Percentiles rank a stretch among this genome's conserved stretches.
phyloP scores from a whole-genome alignment of 2,797 vertebrate species.

The Etheostoma perlongum region DNA sequence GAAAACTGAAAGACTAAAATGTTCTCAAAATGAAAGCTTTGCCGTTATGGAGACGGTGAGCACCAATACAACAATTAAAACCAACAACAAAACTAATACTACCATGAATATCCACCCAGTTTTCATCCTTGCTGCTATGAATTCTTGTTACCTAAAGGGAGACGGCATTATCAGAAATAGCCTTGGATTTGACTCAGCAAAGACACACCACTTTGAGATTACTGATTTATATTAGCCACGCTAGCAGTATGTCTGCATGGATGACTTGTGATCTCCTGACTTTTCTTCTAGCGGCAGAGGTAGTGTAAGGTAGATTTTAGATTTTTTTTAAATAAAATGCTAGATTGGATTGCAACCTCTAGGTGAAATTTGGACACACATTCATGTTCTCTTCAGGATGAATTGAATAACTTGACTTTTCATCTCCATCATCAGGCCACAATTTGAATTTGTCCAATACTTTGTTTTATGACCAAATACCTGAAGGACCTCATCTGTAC shows the following conservation, averaged over 20 bases:
- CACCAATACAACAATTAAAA: slow-evolving; percentile 33
- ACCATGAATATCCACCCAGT: slow-evolving; percentile 8
- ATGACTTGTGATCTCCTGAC: not conserved
- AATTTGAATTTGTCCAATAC: not conserved
- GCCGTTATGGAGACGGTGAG: not conserved
- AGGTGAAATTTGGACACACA: not conserved
- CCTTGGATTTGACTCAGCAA: slow-evolving; percentile 19
- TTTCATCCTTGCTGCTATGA: slow-evolving; percentile 22
- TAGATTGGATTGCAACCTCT: not conserved
- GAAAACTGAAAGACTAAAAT: slow-evolving; percentile 20
- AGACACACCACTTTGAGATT: slow-evolving; percentile 1
- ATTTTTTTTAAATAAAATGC: not conserved
- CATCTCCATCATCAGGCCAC: not conserved
- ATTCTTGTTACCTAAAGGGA: slow-evolving; percentile 8
- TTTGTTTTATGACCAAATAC: not conserved
- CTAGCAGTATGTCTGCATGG: no score
- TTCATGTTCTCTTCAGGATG: not conserved
- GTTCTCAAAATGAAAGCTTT: slow-evolving; percentile 27
- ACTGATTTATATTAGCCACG: no score
- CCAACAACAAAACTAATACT: slow-evolving; percentile 27
- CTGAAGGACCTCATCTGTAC: not conserved
- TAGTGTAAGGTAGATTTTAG: no score
- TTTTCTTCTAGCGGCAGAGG: not conserved
- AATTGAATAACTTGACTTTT: not conserved
- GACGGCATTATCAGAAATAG: slow-evolving; percentile 12